phyloP scores from a whole-genome alignment of 2,888 invertebrate genomes.

The Drosophila bunnanda region DNA sequence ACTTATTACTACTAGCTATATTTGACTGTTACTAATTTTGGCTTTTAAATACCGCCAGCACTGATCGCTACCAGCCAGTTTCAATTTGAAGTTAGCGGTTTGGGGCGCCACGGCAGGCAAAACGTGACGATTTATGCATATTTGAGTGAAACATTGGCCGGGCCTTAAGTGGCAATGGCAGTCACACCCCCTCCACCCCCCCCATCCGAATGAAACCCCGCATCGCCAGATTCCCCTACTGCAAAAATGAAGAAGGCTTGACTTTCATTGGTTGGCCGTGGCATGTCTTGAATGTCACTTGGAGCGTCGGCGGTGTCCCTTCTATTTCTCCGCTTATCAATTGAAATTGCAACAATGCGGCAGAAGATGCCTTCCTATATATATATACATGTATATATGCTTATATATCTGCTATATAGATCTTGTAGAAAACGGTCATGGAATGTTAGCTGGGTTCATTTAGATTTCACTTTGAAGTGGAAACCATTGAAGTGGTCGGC shows the following conservation, averaged over 20 bases:
- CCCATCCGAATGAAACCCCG: not conserved
- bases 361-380: constrained; percentile 54
- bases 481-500: constrained; percentile 74
- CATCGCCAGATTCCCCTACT: constrained; percentile 32
- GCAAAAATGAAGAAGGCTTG: constrained; percentile 30
- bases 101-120: constrained; percentile 63
- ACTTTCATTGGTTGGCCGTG: constrained; percentile 62
- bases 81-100: constrained; percentile 30
- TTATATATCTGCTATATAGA: constrained; percentile 26
- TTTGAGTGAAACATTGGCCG: constrained; percentile 47
- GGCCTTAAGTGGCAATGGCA: constrained; percentile 57
- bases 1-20: too few species aligned
- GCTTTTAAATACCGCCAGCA: not conserved
- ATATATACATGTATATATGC: not conserved
- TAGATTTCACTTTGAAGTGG: constrained; percentile 67
- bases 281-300: constrained; percentile 65
- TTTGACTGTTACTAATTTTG: too few species aligned
- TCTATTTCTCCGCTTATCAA: constrained; percentile 50
- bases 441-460: constrained; percentile 39
- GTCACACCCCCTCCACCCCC: constrained; percentile 35
- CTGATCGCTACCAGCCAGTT: constrained; percentile 11
- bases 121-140: constrained; percentile 73
- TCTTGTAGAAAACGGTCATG: constrained; percentile 37
- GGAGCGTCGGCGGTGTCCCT: constrained; percentile 28
- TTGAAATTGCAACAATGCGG: constrained; percentile 73